Evolutionary conservation across 2,113 vertebrate species (phyloP).

Genomic region (Verasper variegatus): DNA sequence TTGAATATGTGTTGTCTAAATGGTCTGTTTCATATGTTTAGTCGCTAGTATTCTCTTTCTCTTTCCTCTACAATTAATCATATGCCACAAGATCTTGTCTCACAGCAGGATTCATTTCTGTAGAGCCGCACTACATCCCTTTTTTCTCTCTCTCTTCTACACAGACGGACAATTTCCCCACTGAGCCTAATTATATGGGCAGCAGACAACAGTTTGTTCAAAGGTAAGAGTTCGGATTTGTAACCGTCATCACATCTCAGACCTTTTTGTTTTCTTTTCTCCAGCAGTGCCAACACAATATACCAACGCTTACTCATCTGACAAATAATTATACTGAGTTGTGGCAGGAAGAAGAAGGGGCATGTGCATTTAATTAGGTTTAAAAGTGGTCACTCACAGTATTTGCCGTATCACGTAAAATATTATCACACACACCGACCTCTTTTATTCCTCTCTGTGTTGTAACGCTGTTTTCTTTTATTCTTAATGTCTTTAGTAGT

Average conservation of each 20-base stretch:
- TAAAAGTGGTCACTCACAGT: slow-evolving; percentile 74
- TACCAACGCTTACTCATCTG: slow-evolving; percentile 21
- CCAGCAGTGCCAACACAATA: slow-evolving; percentile 11
- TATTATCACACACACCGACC: neutral
- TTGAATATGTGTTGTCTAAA: neutral
- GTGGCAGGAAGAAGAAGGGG: neutral
- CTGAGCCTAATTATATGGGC: slow-evolving; percentile 99
- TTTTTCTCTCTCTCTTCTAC: slow-evolving; percentile 84
- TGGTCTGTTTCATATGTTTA: neutral
- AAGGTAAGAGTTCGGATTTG: slow-evolving; percentile 92
- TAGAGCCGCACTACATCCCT: slow-evolving; percentile 88
- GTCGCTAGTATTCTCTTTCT: neutral
- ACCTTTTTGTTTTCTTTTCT: slow-evolving; percentile 38
- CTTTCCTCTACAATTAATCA: slow-evolving; percentile 90
- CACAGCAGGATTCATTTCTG: slow-evolving; percentile 88
- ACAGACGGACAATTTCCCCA: slow-evolving; percentile 99
- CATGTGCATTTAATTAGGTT: slow-evolving; percentile 33
- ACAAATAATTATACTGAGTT: slow-evolving; percentile 29
- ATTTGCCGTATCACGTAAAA: slow-evolving; percentile 67
- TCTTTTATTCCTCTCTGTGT: neutral
- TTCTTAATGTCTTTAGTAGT: slow-evolving; percentile 83
- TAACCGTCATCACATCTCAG: slow-evolving; percentile 40
- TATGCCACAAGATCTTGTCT: slow-evolving; percentile 90
- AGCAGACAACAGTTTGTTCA: slow-evolving; percentile 99
- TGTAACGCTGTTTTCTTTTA: neutral